Conservation (phyloP, 2,888 invertebrate species). For the Aromia moschata region DNA sequence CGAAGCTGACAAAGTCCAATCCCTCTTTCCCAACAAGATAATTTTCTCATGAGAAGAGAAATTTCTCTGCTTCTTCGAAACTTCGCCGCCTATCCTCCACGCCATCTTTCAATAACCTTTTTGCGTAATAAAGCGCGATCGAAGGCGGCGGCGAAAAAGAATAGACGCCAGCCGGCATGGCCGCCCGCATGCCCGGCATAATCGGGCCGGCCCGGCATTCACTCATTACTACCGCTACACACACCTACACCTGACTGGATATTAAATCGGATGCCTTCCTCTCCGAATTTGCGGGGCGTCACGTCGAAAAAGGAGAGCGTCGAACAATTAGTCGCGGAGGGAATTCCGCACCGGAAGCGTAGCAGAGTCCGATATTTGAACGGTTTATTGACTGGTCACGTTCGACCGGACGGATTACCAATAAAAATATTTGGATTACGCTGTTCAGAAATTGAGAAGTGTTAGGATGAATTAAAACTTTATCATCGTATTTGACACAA, state of each 20-base stretch:
- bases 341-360: conserved; percentile 34
- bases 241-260: conserved; percentile 46
- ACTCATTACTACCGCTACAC: conserved; percentile 51
- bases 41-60: too few relatives aligned
- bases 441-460: too few relatives aligned
- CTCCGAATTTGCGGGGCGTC: conserved; percentile 36
- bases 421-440: conserved; percentile 43
- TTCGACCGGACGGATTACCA: conserved; percentile 34
- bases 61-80: too few relatives aligned
- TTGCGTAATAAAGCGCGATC: conserved; percentile 24
- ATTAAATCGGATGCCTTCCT: conserved; percentile 50
- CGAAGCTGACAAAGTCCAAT: too few relatives aligned
- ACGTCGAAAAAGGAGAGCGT: conserved; percentile 36
- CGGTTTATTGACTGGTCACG: conserved; percentile 40
- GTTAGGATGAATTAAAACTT: too few relatives aligned
- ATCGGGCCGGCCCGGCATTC: conserved; percentile 50
- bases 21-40: too few relatives aligned
- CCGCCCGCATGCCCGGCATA: conserved; percentile 48
- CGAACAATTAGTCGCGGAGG: conserved; percentile 45
- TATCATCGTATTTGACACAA: too few relatives aligned
- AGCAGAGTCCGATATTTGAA: conserved; percentile 33
- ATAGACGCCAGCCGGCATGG: conserved; percentile 40
- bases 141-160: conserved; percentile 35
- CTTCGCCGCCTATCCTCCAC: too few relatives aligned
- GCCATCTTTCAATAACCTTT: too few relatives aligned